phyloP scores from a whole-genome alignment of 2,888 invertebrate species.

The Marronus borbonicus region DNA sequence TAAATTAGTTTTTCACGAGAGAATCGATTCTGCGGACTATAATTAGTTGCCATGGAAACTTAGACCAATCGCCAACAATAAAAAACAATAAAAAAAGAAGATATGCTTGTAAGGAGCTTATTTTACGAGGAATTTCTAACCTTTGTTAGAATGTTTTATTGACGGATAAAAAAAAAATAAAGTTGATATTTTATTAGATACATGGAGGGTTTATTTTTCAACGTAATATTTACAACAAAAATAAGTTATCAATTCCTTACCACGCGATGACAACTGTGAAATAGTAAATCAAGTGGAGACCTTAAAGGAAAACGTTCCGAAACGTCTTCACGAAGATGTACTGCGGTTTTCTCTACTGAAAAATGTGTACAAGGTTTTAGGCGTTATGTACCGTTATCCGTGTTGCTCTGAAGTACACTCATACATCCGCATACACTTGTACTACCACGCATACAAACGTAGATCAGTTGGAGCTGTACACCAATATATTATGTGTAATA shows the following conservation, averaged over 20 bases:
- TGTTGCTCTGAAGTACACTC: not conserved
- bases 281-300: slow-evolving; percentile 66
- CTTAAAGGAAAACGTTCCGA: slow-evolving; percentile 66
- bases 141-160: no score
- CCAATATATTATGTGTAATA: not conserved
- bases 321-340: slow-evolving; percentile 67
- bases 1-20: no score
- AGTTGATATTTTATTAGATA: slow-evolving; percentile 16
- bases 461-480: not conserved
- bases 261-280: slow-evolving; percentile 64
- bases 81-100: not conserved
- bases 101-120: not conserved
- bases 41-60: no score
- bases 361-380: slow-evolving; percentile 49
- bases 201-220: slow-evolving; percentile 40
- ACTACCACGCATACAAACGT: slow-evolving; percentile 4
- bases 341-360: slow-evolving; percentile 64
- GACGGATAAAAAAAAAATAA: not conserved
- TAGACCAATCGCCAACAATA: not conserved
- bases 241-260: slow-evolving; percentile 67
- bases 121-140: no score
- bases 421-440: slow-evolving; percentile 14
- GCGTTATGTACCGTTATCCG: slow-evolving; percentile 48
- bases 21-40: no score
- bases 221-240: slow-evolving; percentile 59